A percentile compares a stretch with the other conserved stretches of the same genome.
phyloP scores from a whole-genome alignment of 2,113 vertebrate genomes.

The Zeus faber region DNA sequence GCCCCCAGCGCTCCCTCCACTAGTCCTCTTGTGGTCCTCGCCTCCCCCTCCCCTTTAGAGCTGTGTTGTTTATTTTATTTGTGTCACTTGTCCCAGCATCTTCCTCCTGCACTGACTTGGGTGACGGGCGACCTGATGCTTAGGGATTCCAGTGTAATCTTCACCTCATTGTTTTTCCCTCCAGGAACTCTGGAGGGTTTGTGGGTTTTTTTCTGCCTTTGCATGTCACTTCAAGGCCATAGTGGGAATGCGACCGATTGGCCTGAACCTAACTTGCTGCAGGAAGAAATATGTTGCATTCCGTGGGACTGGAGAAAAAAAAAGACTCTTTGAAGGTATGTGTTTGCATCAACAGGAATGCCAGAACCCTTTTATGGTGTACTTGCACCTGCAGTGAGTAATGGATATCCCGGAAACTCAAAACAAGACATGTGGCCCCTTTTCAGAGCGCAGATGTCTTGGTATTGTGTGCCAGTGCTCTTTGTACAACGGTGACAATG shows the following conservation, averaged over 20 bases:
- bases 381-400: slow-evolving; percentile 72
- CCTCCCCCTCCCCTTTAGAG: slow-evolving; percentile 23
- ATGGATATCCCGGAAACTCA: slow-evolving; percentile 67
- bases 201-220: too few species aligned
- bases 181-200: neutral
- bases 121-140: slow-evolving; percentile 29
- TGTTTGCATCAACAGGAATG: slow-evolving; percentile 16
- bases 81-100: slow-evolving; percentile 5
- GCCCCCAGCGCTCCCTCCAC: too few species aligned
- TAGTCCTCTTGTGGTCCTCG: too few species aligned
- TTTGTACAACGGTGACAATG: slow-evolving; percentile 8
- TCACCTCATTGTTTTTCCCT: slow-evolving; percentile 59
- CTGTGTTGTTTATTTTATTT: slow-evolving; percentile 22
- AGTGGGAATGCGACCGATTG: too few species aligned
- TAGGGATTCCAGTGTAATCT: slow-evolving; percentile 30
- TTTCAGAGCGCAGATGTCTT: too few species aligned
- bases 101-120: slow-evolving; percentile 48
- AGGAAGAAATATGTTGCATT: too few species aligned
- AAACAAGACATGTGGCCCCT: slow-evolving; percentile 70
- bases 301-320: too few species aligned
- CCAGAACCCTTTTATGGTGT: neutral
- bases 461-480: slow-evolving; percentile 40
- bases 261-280: too few species aligned
- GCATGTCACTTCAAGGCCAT: too few species aligned
- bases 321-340: slow-evolving; percentile 25